These are phyloP conservation scores for Panorpa germanica DNA, from an alignment of 2,888 invertebrate genomes.

Conservation along the genomic window DNA sequence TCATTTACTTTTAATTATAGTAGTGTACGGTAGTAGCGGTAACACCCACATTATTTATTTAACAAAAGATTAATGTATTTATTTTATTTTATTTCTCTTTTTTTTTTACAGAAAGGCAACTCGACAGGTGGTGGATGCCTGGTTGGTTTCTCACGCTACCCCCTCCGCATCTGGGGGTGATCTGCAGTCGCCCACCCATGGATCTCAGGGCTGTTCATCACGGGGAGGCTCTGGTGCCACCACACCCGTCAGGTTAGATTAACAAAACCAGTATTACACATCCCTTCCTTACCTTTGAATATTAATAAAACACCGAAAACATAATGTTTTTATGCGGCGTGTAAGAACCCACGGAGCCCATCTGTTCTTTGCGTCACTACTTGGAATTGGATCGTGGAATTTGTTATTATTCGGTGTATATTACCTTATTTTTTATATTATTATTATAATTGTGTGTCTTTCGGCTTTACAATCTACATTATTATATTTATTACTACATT, in stretches of 20 bases:
- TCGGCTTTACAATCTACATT: too few relatives aligned
- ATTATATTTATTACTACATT: too few relatives aligned
- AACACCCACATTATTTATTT: slow-evolving; percentile 1
- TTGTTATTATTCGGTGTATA: too few relatives aligned
- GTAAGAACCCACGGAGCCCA: too few relatives aligned
- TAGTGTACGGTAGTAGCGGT: slow-evolving; percentile 1
- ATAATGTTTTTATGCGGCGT: too few relatives aligned
- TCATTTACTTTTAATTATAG: slow-evolving; percentile 4
- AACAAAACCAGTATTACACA: too few relatives aligned
- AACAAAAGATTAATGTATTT: slow-evolving; percentile 7
- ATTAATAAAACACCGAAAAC: too few relatives aligned
- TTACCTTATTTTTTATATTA: slow-evolving; percentile 1
- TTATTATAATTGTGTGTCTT: slow-evolving; percentile 3
- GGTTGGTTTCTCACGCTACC: slow-evolving; percentile 79
- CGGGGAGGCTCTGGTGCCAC: slow-evolving; percentile 72
- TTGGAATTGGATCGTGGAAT: too few relatives aligned
- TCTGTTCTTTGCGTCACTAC: too few relatives aligned
- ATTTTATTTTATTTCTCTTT: slow-evolving; percentile 10
- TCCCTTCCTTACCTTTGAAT: too few relatives aligned
- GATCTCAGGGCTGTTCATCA: slow-evolving; percentile 33
- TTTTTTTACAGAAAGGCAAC: slow-evolving; percentile 61
- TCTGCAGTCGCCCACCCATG: slow-evolving; percentile 26
- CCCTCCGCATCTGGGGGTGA: slow-evolving; percentile 32
- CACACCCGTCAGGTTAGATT: slow-evolving; percentile 75
- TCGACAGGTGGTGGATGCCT: slow-evolving; percentile 79